Evolutionary conservation across 1,140 invertebrate genomes (phyloP).

Genomic region (Chironomus tepperi): DNA sequence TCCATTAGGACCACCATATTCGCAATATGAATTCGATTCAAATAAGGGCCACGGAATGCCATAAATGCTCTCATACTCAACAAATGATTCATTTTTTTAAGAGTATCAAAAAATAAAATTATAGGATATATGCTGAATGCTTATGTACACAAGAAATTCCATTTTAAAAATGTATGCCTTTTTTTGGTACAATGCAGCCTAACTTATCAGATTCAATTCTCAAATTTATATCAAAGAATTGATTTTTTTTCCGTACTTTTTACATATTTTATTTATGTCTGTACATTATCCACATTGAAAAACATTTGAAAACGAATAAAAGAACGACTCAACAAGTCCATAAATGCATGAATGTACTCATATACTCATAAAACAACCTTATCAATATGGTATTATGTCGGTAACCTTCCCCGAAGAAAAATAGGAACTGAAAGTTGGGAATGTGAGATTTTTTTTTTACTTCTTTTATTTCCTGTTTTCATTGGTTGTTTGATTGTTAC

Average conservation of each 20-base stretch:
- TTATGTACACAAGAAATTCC: too few relatives aligned
- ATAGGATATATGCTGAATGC: too few relatives aligned
- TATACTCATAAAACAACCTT: neutral
- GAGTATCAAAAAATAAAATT: neutral
- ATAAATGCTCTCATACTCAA: neutral
- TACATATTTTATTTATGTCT: too few relatives aligned
- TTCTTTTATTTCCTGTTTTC: too few relatives aligned
- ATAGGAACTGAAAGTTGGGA: neutral
- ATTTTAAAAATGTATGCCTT: too few relatives aligned
- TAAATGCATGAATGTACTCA: slow-evolving; percentile 9
- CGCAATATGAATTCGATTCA: slow-evolving; percentile 21
- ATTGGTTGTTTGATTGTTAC: too few relatives aligned
- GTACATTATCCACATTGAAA: too few relatives aligned
- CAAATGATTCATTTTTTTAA: neutral
- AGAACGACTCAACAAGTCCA: slow-evolving; percentile 18
- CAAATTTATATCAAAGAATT: neutral
- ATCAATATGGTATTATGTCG: neutral
- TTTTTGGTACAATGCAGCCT: too few relatives aligned
- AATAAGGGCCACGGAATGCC: neutral
- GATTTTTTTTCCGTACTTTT: neutral
- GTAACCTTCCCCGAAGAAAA: neutral
- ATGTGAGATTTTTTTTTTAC: too few relatives aligned
- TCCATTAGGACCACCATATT: slow-evolving; percentile 16
- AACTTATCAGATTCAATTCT: too few relatives aligned
- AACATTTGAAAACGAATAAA: too few relatives aligned